Conservation (phyloP, 2,797 vertebrate species). For the Catamblyrhynchus diadema region DNA sequence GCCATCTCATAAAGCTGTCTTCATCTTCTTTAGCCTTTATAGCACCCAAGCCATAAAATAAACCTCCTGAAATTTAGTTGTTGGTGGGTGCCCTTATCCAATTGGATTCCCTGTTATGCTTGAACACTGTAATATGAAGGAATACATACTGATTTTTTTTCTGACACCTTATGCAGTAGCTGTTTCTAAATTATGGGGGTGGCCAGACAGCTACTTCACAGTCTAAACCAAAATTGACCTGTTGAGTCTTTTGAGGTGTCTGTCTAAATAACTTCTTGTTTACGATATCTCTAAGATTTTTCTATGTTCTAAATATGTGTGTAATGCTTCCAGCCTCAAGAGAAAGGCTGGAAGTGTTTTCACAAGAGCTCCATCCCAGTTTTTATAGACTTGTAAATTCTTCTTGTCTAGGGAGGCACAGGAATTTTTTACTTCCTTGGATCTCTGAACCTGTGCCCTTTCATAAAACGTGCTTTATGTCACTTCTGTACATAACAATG, state of each 20-base stretch:
- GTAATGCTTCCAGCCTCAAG: neutral
- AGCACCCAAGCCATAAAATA: neutral
- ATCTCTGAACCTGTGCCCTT: neutral
- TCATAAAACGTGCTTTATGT: neutral
- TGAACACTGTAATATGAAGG: neutral
- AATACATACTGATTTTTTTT: neutral
- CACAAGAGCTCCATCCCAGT: neutral
- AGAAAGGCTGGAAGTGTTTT: neutral
- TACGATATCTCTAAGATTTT: neutral
- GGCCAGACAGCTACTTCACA: neutral
- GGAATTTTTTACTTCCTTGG: neutral
- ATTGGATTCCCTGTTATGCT: neutral
- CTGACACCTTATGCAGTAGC: neutral
- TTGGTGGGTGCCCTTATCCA: neutral
- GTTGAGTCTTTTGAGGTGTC: neutral
- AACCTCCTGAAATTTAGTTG: neutral
- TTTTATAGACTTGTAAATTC: neutral
- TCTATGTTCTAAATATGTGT: neutral
- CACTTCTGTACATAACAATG: neutral
- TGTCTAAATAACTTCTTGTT: neutral
- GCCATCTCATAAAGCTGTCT: neutral
- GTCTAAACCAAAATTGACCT: neutral
- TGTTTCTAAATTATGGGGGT: neutral
- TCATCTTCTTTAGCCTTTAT: slow-evolving; percentile 39
- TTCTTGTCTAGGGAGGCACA: neutral